These are phyloP conservation scores for Pollicipes pollicipes DNA, from an alignment of 1,140 invertebrate genomes.

Conservation along the genomic window DNA sequence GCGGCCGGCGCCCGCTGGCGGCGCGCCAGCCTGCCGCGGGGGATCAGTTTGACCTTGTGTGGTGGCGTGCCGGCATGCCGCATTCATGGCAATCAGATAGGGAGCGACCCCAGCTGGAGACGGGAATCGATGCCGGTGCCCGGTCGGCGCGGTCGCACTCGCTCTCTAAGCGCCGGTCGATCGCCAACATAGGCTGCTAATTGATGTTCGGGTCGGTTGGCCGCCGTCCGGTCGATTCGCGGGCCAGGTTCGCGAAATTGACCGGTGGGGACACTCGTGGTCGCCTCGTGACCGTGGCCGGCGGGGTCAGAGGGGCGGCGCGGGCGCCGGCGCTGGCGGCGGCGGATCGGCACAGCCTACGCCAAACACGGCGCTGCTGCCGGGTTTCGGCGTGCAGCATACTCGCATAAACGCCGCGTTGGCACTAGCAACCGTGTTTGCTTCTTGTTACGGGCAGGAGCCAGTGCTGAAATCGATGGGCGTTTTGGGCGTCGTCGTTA, in stretches of 20 bases:
- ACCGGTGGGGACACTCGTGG: background rate
- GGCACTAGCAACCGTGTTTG: no score
- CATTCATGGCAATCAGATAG: background rate
- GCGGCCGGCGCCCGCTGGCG: background rate
- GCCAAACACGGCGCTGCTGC: no score
- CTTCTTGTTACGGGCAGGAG: no score
- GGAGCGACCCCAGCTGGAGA: background rate
- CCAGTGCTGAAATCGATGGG: no score
- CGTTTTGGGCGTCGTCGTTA: no score
- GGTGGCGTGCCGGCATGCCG: background rate
- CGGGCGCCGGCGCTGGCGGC: no score
- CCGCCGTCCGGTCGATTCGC: background rate
- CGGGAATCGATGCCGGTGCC: background rate
- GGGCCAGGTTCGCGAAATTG: background rate
- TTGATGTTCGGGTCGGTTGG: background rate
- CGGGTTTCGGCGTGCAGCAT: no score
- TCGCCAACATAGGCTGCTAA: background rate
- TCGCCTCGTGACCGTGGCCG: background rate
- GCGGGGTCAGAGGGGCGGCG: no score
- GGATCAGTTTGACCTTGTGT: background rate
- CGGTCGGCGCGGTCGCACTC: no score
- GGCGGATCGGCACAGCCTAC: no score
- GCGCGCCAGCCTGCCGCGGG: background rate
- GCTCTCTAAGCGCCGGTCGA: background rate
- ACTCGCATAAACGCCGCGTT: no score